phyloP scores from a whole-genome alignment of 2,113 vertebrate species.

The Eudyptes chrysolophus region DNA sequence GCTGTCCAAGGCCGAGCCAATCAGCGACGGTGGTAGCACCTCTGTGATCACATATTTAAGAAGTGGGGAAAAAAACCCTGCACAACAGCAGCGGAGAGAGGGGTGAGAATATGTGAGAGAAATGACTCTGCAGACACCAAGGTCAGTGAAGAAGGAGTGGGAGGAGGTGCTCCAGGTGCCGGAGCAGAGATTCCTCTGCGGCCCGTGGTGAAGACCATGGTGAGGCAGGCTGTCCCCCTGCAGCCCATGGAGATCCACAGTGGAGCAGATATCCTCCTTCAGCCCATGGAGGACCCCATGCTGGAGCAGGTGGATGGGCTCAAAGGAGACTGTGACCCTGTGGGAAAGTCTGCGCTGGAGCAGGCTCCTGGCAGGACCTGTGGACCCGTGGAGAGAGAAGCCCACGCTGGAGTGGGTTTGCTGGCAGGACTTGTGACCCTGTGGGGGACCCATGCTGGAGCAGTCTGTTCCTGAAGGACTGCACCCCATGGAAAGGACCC shows the following conservation, averaged over 20 bases:
- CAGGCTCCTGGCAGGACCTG: background rate
- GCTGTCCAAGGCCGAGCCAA: background rate
- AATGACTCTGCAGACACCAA: background rate
- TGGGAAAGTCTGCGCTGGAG: background rate
- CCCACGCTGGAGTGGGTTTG: background rate
- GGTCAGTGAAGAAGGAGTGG: background rate
- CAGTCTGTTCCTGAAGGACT: background rate
- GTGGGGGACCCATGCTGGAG: background rate
- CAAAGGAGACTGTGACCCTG: background rate
- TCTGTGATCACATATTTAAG: background rate
- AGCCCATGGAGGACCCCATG: background rate
- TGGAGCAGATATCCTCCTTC: background rate
- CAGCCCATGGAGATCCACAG: background rate
- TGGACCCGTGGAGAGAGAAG: background rate
- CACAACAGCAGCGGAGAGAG: background rate
- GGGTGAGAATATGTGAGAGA: background rate
- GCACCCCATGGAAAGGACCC: background rate
- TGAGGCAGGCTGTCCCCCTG: background rate
- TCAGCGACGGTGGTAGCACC: fast-evolving
- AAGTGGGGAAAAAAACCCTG: background rate
- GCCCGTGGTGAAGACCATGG: background rate
- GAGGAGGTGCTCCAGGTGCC: fast-evolving
- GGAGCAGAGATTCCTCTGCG: background rate
- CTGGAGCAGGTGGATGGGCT: background rate
- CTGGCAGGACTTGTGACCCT: background rate